phyloP scores from a whole-genome alignment of 2,113 vertebrate genomes.

The Phrynosoma platyrhinos region DNA sequence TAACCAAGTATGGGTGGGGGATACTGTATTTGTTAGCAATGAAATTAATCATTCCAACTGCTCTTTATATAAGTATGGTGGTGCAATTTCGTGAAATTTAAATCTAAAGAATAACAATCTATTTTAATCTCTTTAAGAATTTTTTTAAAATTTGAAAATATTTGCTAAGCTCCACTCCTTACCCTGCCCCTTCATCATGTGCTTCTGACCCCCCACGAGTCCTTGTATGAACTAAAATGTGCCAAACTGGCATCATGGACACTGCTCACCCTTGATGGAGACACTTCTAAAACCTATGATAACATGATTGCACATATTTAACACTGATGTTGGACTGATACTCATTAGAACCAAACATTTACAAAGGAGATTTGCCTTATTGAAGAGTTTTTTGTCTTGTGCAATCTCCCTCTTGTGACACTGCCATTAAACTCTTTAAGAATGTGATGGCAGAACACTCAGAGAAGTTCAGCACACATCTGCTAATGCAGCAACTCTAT shows the following conservation, averaged over 20 bases:
- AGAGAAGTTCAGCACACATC: not conserved
- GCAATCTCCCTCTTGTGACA: not conserved
- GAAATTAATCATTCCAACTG: not conserved
- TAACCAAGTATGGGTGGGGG: too few species aligned
- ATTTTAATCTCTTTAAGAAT: too few species aligned
- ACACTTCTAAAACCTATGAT: not conserved
- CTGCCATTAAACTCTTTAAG: not conserved
- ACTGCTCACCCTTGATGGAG: not conserved
- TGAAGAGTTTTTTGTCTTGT: not conserved
- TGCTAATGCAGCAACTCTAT: not conserved
- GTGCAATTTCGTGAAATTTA: too few species aligned
- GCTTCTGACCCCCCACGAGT: too few species aligned
- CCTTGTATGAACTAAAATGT: too few species aligned
- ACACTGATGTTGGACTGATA: not conserved
- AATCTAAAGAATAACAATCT: too few species aligned
- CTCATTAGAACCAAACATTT: not conserved
- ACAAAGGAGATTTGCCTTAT: not conserved
- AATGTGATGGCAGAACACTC: not conserved
- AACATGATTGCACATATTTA: not conserved
- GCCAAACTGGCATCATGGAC: too few species aligned
- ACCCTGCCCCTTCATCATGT: too few species aligned
- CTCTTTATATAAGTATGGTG: not conserved
- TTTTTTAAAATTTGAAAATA: too few species aligned
- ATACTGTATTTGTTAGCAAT: too few species aligned
- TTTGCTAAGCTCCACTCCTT: too few species aligned